These are phyloP conservation scores for Pseudobourletiella spinata DNA, from an alignment of 1,140 invertebrate genomes.

Conservation along the genomic window DNA sequence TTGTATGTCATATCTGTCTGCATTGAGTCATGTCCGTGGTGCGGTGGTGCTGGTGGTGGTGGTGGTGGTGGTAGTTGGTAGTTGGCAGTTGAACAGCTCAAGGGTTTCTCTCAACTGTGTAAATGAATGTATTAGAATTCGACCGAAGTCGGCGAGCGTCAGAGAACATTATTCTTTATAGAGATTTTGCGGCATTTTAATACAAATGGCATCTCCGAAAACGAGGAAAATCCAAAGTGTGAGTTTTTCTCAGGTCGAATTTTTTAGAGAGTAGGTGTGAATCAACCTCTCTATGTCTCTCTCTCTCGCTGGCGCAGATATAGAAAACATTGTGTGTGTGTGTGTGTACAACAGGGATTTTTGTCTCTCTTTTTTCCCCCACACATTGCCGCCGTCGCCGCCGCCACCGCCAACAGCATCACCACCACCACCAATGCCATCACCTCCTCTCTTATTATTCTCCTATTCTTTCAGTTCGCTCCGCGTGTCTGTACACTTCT, in stretches of 20 bases:
- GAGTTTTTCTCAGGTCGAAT: slow-evolving; percentile 22
- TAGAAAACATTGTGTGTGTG: no score
- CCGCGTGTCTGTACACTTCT: no score
- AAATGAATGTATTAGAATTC: slow-evolving; percentile 32
- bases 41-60: no score
- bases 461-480: no score
- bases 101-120: not conserved
- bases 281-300: slow-evolving; percentile 12
- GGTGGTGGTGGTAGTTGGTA: no score
- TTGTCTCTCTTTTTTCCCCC: not conserved
- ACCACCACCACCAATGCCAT: no score
- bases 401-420: not conserved
- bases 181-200: slow-evolving; percentile 25
- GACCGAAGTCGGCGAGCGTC: slow-evolving; percentile 10
- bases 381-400: not conserved
- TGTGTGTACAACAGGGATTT: not conserved
- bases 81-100: not conserved
- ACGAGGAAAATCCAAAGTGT: slow-evolving; percentile 21
- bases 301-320: no score
- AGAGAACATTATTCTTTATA: slow-evolving; percentile 25
- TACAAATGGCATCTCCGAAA: slow-evolving; percentile 27
- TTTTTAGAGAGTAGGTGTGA: slow-evolving; percentile 33
- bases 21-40: slow-evolving; percentile 14
- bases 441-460: no score
- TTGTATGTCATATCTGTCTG: no score